phyloP scores from a whole-genome alignment of 2,113 vertebrate species.

The Prolemur simus region DNA sequence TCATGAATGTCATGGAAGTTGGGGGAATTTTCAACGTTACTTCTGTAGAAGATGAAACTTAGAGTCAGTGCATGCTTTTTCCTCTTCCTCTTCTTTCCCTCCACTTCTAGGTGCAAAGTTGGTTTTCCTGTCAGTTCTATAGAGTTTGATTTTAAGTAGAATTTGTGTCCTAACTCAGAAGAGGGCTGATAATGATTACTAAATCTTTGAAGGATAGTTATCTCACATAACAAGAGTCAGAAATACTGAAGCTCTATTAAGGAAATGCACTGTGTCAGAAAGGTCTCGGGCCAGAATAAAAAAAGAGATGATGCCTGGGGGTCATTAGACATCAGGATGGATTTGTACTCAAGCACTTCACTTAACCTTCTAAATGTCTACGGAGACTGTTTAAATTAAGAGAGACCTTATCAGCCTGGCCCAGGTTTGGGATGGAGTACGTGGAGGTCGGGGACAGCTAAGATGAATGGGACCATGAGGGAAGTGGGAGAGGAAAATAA shows the following conservation, averaged over 20 bases:
- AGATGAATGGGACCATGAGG: background rate
- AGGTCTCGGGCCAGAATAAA: conserved; percentile 21
- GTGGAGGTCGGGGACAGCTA: background rate
- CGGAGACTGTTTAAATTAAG: conserved; percentile 48
- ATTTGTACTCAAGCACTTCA: conserved; percentile 39
- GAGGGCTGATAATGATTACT: background rate
- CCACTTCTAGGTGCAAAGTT: conserved; percentile 6
- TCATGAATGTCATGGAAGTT: background rate
- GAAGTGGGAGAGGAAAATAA: conserved; percentile 33
- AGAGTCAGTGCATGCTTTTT: background rate
- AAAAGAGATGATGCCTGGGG: background rate
- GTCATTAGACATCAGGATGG: background rate
- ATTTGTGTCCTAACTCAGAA: conserved; percentile 52
- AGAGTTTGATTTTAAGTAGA: conserved; percentile 61
- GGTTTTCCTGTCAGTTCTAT: conserved; percentile 33
- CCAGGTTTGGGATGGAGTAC: background rate
- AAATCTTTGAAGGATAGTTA: background rate
- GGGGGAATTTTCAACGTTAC: background rate
- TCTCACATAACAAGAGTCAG: conserved; percentile 11
- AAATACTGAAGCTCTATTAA: background rate
- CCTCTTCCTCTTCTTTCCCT: background rate
- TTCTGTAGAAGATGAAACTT: background rate
- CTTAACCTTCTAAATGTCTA: conserved; percentile 45
- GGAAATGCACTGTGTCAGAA: background rate
- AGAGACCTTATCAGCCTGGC: conserved; percentile 16